phyloP scores from a whole-genome alignment of 1,140 invertebrate genomes.

The Drosophila guanche region DNA sequence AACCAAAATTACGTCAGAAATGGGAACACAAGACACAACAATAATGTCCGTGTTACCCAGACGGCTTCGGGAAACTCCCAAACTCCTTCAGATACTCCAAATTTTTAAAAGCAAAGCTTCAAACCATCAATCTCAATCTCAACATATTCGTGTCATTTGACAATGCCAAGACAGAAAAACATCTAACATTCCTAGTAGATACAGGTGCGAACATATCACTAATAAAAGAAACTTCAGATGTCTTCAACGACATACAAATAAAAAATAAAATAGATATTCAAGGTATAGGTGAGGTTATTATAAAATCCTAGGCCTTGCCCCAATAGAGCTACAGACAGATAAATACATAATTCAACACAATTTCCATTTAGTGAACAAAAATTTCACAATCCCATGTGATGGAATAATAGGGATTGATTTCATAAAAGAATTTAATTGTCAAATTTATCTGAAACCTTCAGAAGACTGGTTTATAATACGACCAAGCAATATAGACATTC shows the following conservation, averaged over 20 bases:
- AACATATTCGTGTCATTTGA: neutral
- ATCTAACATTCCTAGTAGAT: neutral
- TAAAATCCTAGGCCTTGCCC: neutral
- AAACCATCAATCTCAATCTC: neutral
- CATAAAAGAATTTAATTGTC: conserved; percentile 3
- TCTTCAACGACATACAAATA: neutral
- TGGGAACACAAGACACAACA: too few species aligned
- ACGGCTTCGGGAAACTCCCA: too few species aligned
- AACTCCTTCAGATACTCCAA: neutral
- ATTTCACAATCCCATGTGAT: conserved; percentile 4
- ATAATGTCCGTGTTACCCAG: too few species aligned
- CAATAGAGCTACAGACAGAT: neutral
- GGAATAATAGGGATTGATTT: too few species aligned
- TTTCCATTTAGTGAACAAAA: neutral
- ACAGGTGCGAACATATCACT: neutral
- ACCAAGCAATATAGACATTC: neutral
- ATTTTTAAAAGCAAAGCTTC: neutral
- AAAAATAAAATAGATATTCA: too few species aligned
- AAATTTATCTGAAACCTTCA: conserved; percentile 8
- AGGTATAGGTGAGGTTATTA: neutral
- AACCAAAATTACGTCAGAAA: neutral
- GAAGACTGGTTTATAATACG: neutral
- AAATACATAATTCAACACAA: neutral
- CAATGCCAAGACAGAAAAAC: neutral
- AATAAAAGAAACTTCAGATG: conserved; percentile 6